These are phyloP conservation scores for Cotesia vestalis DNA, from an alignment of 1,140 invertebrate genomes.

Conservation along the genomic window DNA sequence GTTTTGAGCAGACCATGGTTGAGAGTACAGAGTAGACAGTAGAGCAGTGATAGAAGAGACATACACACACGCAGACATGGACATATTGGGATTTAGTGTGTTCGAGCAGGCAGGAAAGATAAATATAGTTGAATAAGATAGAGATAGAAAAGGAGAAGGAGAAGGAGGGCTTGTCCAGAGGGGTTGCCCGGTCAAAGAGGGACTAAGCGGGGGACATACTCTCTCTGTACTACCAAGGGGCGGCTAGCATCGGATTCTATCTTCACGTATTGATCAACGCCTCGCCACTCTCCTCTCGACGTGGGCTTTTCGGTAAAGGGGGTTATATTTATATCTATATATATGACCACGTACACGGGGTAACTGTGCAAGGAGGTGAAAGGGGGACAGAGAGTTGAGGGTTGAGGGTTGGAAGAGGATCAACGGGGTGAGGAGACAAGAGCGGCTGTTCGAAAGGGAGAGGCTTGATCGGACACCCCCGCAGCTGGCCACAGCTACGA, in stretches of 20 bases:
- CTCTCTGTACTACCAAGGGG: conserved; percentile 43
- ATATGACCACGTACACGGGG: not conserved
- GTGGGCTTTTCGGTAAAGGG: too few relatives aligned
- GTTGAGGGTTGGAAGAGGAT: not conserved
- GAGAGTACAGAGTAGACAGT: too few relatives aligned
- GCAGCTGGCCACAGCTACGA: conserved; percentile 64
- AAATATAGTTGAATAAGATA: conserved; percentile 44
- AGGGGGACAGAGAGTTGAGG: too few relatives aligned
- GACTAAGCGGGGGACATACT: conserved; percentile 29
- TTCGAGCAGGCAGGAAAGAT: too few relatives aligned
- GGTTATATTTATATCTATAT: conserved; percentile 11
- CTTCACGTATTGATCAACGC: conserved; percentile 68
- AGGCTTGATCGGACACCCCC: conserved; percentile 56
- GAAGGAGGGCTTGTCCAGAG: conserved; percentile 37
- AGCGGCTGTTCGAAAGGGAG: conserved; percentile 24
- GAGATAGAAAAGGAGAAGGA: conserved; percentile 33
- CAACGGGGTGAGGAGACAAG: not conserved
- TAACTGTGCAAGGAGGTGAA: too few relatives aligned
- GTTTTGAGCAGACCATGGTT: too few relatives aligned
- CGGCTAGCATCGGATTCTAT: conserved; percentile 66
- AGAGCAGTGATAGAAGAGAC: too few relatives aligned
- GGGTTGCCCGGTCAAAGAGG: conserved; percentile 37
- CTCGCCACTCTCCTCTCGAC: conserved; percentile 59
- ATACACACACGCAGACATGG: too few relatives aligned
- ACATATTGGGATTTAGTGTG: too few relatives aligned